phyloP scores from a whole-genome alignment of 2,113 vertebrate species.

The Vimba vimba region DNA sequence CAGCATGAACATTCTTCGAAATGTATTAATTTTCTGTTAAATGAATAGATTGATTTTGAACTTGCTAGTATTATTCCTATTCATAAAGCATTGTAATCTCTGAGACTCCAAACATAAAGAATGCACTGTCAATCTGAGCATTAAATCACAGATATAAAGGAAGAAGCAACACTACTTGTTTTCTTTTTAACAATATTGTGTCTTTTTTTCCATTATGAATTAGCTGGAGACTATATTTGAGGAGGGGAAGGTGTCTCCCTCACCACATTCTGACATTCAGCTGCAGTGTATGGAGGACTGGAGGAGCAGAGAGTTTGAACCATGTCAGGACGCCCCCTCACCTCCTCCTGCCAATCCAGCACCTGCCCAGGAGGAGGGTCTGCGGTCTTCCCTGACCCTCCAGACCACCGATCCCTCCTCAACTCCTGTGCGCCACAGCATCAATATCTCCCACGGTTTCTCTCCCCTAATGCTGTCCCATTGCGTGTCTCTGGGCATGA shows the following conservation, averaged over 20 bases:
- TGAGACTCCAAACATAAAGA: neutral
- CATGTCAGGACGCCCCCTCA: constrained; percentile 62
- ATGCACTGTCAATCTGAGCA: neutral
- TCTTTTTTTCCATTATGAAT: constrained; percentile 18
- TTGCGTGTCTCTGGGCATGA: constrained; percentile 73
- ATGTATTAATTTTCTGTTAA: neutral
- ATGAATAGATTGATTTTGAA: neutral
- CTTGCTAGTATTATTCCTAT: neutral
- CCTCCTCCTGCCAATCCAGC: constrained; percentile 60
- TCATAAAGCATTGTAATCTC: neutral
- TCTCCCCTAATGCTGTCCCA: constrained; percentile 74
- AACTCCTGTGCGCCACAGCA: constrained; percentile 72
- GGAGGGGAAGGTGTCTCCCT: constrained; percentile 64
- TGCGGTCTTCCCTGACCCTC: constrained; percentile 73
- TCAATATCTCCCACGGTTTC: constrained; percentile 71
- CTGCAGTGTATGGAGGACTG: constrained; percentile 73
- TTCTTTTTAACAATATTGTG: neutral
- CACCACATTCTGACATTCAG: constrained; percentile 69
- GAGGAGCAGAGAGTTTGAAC: constrained; percentile 64
- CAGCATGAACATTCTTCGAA: neutral
- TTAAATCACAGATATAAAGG: neutral
- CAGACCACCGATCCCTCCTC: constrained; percentile 63
- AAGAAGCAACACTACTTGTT: neutral
- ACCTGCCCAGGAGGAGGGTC: constrained; percentile 59
- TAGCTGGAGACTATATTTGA: constrained; percentile 69